These are phyloP conservation scores for Falco biarmicus DNA, from an alignment of 2,797 vertebrate species.

Conservation along the genomic window DNA sequence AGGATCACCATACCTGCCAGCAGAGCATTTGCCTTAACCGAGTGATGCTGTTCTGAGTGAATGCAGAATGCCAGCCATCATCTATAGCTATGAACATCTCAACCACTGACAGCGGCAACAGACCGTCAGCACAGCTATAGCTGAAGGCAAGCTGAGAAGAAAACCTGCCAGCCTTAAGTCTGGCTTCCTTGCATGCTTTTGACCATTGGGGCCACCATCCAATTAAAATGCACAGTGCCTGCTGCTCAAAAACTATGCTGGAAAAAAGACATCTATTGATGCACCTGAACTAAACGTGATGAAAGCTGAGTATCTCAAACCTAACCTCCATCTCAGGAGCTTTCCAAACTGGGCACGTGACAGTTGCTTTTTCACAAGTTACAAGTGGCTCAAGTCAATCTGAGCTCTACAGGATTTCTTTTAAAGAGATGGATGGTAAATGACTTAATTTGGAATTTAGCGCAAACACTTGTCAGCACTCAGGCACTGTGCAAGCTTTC, in stretches of 20 bases:
- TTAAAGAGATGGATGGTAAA: not conserved
- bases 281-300: not conserved
- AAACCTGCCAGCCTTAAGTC: not conserved
- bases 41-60: not conserved
- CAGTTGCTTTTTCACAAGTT: not conserved
- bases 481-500: not conserved
- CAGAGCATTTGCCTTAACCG: not conserved
- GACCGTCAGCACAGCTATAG: not conserved
- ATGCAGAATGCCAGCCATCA: not conserved
- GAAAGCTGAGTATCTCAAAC: not conserved
- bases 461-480: not conserved
- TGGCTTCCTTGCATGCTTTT: not conserved
- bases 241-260: not conserved
- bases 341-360: not conserved
- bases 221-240: not conserved
- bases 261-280: not conserved
- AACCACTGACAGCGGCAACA: not conserved
- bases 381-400: not conserved
- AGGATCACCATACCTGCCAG: not conserved
- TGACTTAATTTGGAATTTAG: not conserved
- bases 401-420: not conserved
- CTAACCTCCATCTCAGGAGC: not conserved
- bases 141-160: not conserved
- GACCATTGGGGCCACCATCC: not conserved
- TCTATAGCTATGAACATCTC: not conserved